phyloP scores from a whole-genome alignment of 2,888 invertebrate species.

The Pollenia amentaria region DNA sequence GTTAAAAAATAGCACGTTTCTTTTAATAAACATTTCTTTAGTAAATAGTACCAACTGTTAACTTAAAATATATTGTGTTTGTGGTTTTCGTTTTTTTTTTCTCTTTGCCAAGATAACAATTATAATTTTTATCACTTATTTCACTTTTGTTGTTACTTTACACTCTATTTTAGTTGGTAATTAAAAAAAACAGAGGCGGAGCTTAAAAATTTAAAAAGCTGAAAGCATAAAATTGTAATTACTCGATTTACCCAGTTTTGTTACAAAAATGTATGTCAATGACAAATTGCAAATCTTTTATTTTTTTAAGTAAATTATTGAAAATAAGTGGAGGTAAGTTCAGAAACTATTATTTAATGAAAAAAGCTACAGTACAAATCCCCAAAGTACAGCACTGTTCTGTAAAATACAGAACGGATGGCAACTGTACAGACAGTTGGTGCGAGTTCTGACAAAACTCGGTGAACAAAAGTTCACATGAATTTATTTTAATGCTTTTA shows the following conservation, averaged over 20 bases:
- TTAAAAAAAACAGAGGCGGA: conserved; percentile 59
- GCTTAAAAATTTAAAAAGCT: conserved; percentile 11
- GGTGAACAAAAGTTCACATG: too few species aligned
- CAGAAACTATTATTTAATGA: too few species aligned
- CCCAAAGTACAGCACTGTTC: too few species aligned
- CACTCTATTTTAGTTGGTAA: conserved; percentile 55
- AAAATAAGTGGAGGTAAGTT: not conserved
- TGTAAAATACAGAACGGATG: too few species aligned
- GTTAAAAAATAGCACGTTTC: not conserved
- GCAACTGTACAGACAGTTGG: too few species aligned
- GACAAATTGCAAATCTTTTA: not conserved
- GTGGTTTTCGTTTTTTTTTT: not conserved
- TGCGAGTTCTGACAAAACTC: too few species aligned
- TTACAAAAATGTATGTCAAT: conserved; percentile 24
- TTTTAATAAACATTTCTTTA: conserved; percentile 6
- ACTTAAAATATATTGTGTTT: conserved; percentile 19
- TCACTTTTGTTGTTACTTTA: conserved; percentile 49
- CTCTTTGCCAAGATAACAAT: conserved; percentile 56
- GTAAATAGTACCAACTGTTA: not conserved
- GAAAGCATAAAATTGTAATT: conserved; percentile 13
- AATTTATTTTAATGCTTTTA: too few species aligned
- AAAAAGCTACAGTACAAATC: too few species aligned
- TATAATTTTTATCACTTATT: conserved; percentile 56
- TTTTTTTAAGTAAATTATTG: not conserved
- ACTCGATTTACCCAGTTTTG: not conserved